Percentiles rank a stretch among this genome's conserved stretches.
These are phyloP conservation scores for Phataginus tetradactyla DNA, from an alignment of 2,797 vertebrate species.

Conservation along the genomic window DNA sequence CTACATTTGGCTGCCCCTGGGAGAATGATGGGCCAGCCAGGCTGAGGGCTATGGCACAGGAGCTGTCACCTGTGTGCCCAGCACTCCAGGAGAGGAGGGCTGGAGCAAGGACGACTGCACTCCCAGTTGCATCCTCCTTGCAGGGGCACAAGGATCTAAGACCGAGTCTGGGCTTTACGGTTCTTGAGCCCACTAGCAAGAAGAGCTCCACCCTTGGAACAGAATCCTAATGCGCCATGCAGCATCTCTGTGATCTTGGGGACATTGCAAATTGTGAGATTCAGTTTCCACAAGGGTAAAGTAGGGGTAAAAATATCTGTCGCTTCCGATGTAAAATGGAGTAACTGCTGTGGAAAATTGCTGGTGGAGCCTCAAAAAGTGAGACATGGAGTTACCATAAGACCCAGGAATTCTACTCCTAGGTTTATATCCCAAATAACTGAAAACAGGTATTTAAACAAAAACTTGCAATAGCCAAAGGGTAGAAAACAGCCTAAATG, in stretches of 20 bases:
- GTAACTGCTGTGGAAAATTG: not conserved
- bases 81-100: not conserved
- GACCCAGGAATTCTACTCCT: not conserved
- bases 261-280: not conserved
- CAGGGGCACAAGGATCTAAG: not conserved
- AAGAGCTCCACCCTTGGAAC: not conserved
- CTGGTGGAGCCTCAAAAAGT: not conserved
- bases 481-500: not conserved
- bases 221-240: not conserved
- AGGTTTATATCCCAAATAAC: not conserved
- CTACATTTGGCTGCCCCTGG: not conserved
- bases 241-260: not conserved
- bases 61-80: not conserved
- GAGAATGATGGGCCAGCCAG: not conserved
- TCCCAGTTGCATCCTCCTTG: not conserved
- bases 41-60: not conserved
- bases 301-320: not conserved
- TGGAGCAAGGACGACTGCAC: not conserved
- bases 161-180: not conserved
- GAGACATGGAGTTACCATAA: not conserved
- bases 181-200: not conserved
- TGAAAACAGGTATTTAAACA: not conserved
- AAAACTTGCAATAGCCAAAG: not conserved
- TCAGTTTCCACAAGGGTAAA: not conserved
- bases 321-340: not conserved